A percentile compares a stretch with the other conserved stretches of the same genome.
Conservation (phyloP, 2,888 invertebrate species). For the Xestia c-nigrum region DNA sequence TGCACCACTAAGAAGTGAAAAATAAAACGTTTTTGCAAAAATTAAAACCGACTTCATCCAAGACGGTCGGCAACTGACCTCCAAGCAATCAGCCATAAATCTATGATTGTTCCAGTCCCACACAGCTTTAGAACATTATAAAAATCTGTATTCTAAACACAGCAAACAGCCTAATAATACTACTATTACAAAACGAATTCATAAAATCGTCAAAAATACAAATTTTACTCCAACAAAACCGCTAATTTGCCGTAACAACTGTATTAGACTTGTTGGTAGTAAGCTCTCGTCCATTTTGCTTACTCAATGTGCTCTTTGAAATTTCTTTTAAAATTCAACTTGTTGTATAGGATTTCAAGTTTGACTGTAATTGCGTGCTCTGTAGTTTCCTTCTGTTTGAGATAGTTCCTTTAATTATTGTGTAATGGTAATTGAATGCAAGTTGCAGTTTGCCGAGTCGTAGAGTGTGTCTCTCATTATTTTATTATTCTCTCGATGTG, state of each 20-base stretch:
- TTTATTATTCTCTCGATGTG: constrained; percentile 11
- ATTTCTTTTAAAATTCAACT: constrained; percentile 45
- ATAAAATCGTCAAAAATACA: constrained; percentile 34
- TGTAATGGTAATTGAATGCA: constrained; percentile 47
- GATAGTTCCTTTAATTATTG: constrained; percentile 51
- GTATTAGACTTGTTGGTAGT: constrained; percentile 56
- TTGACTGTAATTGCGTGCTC: constrained; percentile 45
- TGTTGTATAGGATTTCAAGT: constrained; percentile 45
- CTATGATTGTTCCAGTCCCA: no score
- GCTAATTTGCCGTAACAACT: constrained; percentile 65
- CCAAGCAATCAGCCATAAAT: no score
- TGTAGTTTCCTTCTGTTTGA: constrained; percentile 42
- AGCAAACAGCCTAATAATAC: background rate
- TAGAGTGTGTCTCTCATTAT: constrained; percentile 19
- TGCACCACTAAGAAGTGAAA: no score
- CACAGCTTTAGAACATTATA: no score
- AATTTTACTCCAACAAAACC: constrained; percentile 60
- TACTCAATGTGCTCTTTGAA: constrained; percentile 34
- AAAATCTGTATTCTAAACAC: background rate
- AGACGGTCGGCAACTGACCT: no score
- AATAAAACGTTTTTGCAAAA: no score
- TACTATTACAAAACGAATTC: background rate
- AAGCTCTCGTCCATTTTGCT: constrained; percentile 54
- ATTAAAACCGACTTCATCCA: no score
- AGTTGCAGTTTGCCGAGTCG: constrained; percentile 38